phyloP scores from a whole-genome alignment of 2,113 vertebrate genomes.

The Pongo pygmaeus region DNA sequence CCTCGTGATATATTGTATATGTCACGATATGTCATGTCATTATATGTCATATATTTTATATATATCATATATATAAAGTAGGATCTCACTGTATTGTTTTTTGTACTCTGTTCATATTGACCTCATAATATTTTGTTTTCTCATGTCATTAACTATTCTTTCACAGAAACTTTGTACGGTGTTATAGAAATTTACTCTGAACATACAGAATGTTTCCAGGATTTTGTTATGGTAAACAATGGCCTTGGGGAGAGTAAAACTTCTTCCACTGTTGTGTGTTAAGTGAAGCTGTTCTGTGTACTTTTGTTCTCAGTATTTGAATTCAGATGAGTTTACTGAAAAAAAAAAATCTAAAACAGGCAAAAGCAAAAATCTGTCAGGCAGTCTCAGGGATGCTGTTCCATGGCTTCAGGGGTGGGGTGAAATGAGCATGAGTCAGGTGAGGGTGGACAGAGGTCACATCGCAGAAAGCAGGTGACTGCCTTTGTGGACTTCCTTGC shows the following conservation, averaged over 20 bases:
- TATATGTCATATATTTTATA: not conserved
- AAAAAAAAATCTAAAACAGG: not conserved
- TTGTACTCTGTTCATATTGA: not conserved
- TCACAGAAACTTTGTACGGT: not conserved
- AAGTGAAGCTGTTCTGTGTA: not conserved
- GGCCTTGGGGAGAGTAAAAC: not conserved
- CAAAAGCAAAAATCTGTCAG: not conserved
- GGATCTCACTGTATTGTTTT: not conserved
- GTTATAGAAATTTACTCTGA: not conserved
- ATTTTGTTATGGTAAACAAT: not conserved
- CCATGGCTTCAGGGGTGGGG: not conserved
- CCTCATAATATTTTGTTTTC: not conserved
- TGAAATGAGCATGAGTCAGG: not conserved
- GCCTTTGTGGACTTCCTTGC: not conserved
- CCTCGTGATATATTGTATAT: too few relatives aligned
- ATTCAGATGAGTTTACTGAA: not conserved
- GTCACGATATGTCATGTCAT: too few relatives aligned
- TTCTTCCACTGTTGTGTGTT: not conserved
- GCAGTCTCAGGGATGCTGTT: not conserved
- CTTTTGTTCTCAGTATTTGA: not conserved
- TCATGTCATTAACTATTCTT: not conserved
- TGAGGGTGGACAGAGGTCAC: not conserved
- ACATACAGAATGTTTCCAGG: not conserved
- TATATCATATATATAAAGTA: not conserved
- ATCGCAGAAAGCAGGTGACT: not conserved